These are phyloP conservation scores for Pampus argenteus DNA, from an alignment of 2,797 vertebrate genomes.

Conservation along the genomic window DNA sequence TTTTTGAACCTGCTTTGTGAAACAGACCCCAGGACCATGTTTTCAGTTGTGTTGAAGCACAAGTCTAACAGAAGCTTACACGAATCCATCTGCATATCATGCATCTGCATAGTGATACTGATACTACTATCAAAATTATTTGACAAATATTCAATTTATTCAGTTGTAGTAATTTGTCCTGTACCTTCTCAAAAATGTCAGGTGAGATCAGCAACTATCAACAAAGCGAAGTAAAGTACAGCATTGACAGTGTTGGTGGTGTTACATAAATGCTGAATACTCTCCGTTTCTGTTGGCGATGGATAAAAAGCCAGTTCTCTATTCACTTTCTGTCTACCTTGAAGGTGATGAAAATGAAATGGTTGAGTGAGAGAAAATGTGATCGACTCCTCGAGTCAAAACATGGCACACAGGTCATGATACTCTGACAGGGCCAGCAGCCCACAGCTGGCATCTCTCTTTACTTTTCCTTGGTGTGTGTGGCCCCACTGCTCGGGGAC, in stretches of 20 bases:
- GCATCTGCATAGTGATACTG: neutral
- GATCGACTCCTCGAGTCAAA: neutral
- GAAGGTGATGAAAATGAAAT: neutral
- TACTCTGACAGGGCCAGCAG: constrained; percentile 3
- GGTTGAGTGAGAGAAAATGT: neutral
- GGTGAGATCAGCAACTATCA: neutral
- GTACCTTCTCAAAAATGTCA: neutral
- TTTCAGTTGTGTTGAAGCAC: neutral
- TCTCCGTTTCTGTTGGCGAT: neutral
- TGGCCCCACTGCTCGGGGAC: constrained; percentile 17
- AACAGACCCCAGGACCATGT: neutral
- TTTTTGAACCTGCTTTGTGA: no score
- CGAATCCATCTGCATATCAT: neutral
- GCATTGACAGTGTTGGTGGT: no score
- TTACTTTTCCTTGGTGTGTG: neutral
- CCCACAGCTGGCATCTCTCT: constrained; percentile 2
- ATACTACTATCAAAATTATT: neutral
- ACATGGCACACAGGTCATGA: neutral
- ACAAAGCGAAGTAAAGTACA: neutral
- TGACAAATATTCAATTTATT: neutral
- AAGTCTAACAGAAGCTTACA: neutral
- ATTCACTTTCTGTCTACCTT: neutral
- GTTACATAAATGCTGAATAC: no score
- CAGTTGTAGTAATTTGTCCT: no score
- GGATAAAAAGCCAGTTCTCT: neutral